Percentiles rank a stretch among this genome's conserved stretches.
Conservation (phyloP, 2,888 invertebrate genomes). For the Amphipoea lucens region DNA sequence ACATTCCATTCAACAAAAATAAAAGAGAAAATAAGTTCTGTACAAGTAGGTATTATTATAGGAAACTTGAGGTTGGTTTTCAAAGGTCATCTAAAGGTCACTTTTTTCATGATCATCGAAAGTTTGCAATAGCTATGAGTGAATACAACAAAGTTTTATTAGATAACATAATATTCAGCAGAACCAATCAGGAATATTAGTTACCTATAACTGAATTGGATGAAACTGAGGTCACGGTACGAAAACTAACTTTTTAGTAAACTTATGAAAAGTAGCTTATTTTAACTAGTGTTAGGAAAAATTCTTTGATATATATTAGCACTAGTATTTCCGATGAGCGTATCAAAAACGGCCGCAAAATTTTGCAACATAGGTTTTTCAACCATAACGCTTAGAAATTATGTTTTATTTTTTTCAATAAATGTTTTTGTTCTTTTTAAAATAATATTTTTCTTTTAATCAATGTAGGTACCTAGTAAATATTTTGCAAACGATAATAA, state of each 20-base stretch:
- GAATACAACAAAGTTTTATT: constrained; percentile 4
- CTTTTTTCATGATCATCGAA: not conserved
- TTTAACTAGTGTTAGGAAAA: too few species aligned
- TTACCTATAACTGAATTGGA: not conserved
- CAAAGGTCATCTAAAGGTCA: constrained; percentile 28
- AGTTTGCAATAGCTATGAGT: constrained; percentile 7
- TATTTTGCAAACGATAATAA: too few species aligned
- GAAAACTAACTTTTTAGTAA: not conserved
- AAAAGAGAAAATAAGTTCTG: constrained; percentile 17
- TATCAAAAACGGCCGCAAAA: not conserved
- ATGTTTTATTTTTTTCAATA: too few species aligned
- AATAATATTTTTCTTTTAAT: too few species aligned
- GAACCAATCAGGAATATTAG: not conserved
- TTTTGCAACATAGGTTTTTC: not conserved
- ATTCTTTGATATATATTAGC: not conserved
- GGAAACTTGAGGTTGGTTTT: constrained; percentile 21
- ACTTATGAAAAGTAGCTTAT: not conserved
- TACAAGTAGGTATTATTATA: constrained; percentile 10
- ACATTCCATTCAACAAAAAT: constrained; percentile 27
- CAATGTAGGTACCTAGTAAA: too few species aligned
- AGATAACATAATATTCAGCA: not conserved
- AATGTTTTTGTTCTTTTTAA: too few species aligned
- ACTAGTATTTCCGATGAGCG: not conserved
- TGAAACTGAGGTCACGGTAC: not conserved
- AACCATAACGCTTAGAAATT: too few species aligned